phyloP scores from a whole-genome alignment of 2,113 vertebrate genomes.

The Tetrao urogallus region DNA sequence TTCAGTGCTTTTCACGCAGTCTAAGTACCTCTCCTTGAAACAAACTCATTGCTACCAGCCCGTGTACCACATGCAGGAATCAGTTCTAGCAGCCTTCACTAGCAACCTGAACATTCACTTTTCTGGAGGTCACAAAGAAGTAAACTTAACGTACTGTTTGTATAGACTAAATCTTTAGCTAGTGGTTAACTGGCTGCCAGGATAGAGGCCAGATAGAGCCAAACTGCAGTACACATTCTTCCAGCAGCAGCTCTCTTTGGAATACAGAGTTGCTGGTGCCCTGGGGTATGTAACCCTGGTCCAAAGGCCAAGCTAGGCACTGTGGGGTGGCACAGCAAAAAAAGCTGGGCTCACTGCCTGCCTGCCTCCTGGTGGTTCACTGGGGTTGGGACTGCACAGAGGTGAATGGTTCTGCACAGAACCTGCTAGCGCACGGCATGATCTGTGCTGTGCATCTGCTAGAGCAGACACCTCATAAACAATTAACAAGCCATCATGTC shows the following conservation, averaged over 20 bases:
- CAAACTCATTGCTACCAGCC: neutral
- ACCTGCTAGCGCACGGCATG: neutral
- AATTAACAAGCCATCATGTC: neutral
- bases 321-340: neutral
- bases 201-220: neutral
- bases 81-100: too few species aligned
- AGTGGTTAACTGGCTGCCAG: neutral
- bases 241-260: neutral
- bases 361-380: neutral
- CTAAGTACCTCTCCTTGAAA: neutral
- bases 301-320: neutral
- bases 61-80: fast-evolving
- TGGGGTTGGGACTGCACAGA: fast-evolving
- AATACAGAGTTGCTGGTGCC: neutral
- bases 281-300: neutral
- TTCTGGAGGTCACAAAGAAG: neutral
- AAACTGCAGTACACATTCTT: neutral
- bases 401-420: too few species aligned
- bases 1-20: neutral
- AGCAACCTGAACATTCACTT: neutral
- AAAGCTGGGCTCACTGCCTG: neutral
- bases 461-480: neutral
- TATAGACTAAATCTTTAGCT: neutral
- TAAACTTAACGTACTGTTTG: neutral
- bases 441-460: neutral